Evolutionary conservation across 2,797 vertebrate species (phyloP).

Genomic region (Esox lucius): DNA sequence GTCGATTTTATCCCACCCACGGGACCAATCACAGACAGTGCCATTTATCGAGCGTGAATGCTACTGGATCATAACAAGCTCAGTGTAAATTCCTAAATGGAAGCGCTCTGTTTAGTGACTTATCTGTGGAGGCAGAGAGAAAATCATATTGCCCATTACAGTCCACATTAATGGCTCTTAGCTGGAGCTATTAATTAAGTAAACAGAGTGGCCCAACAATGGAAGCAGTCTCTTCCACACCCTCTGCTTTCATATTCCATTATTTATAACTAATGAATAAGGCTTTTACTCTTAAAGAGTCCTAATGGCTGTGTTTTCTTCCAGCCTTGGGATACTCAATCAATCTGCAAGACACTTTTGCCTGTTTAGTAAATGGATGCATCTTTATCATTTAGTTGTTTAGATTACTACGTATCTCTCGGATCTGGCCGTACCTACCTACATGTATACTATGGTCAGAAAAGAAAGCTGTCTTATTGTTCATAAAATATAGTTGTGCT

Average conservation of each 20-base stretch:
- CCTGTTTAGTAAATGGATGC: not conserved
- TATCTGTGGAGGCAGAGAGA: not conserved
- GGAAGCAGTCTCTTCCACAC: not conserved
- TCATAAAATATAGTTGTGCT: too few species aligned
- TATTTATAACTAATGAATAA: constrained; percentile 3
- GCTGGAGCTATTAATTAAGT: constrained; percentile 1
- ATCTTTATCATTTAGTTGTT: not conserved
- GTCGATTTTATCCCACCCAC: not conserved
- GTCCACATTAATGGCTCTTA: constrained; percentile 10
- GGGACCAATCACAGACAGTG: constrained; percentile 4
- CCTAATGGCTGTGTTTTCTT: not conserved
- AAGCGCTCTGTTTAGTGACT: constrained; percentile 6
- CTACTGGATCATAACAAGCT: constrained; percentile 15
- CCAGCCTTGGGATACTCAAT: not conserved
- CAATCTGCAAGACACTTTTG: not conserved
- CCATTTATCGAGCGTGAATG: constrained; percentile 5
- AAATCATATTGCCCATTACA: constrained; percentile 3
- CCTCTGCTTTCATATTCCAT: constrained; percentile 1
- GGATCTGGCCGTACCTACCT: not conserved
- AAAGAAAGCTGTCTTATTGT: not conserved
- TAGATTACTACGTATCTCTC: not conserved
- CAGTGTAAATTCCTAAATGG: constrained; percentile 13
- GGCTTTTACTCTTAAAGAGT: constrained; percentile 7
- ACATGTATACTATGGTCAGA: not conserved
- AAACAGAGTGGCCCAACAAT: constrained; percentile 12